Conservation (phyloP, 2,113 vertebrate species). For the sheep (Ovis aries) region ARS-UI_Ramb_v3.0 NC_056054.1:212240501-212241000, state of each 20-base stretch:
- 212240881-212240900: background rate
- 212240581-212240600: background rate
- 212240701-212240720: background rate
- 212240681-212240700: background rate
- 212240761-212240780: background rate
- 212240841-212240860: background rate
- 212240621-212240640: background rate
- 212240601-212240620: background rate
- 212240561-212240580: background rate
- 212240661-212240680: background rate
- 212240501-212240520: background rate
- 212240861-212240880: background rate
- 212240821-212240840: background rate
- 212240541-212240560: background rate
- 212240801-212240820: background rate
- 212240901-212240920: background rate
- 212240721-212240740: background rate
- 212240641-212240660: background rate
- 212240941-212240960: background rate
- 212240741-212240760: background rate
- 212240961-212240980: background rate
- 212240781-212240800: background rate
- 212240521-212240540: background rate
- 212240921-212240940: background rate
- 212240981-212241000: background rate